phyloP scores from a whole-genome alignment of 2,888 invertebrate genomes.

The Amaurobius ferox region DNA sequence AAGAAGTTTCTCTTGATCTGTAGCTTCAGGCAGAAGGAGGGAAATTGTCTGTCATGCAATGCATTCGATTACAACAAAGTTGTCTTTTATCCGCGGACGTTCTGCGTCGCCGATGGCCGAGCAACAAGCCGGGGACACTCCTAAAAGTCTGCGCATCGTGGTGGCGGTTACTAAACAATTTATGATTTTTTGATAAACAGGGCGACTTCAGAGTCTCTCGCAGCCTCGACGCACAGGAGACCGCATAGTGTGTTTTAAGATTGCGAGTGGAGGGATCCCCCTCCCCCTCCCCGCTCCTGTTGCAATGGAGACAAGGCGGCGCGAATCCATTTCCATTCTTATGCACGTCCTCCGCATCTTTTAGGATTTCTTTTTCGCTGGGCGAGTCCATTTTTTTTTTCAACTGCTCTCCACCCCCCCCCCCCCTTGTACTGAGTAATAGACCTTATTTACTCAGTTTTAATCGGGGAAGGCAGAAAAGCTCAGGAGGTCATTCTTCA shows the following conservation, averaged over 20 bases:
- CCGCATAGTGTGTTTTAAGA: constrained; percentile 9
- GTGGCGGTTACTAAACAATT: neutral
- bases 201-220: neutral
- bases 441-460: no score
- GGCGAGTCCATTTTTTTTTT: constrained; percentile 8
- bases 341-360: constrained; percentile 8
- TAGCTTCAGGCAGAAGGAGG: no score
- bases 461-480: no score
- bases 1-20: no score
- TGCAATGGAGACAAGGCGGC: neutral
- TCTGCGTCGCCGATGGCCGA: no score
- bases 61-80: no score
- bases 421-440: no score
- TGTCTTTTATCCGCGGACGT: no score
- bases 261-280: neutral
- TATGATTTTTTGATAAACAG: constrained; percentile 14
- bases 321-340: neutral
- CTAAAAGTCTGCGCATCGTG: no score
- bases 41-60: no score
- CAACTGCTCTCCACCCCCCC: neutral
- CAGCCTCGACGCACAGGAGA: neutral
- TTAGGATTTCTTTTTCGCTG: neutral
- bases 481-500: no score
- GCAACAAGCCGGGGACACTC: no score
- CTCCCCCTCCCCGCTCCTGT: neutral